Evolutionary conservation across 2,888 invertebrate genomes (phyloP), one percentile per base, ranked within the genome.

Genomic region (Dynastes grantii): DNA sequence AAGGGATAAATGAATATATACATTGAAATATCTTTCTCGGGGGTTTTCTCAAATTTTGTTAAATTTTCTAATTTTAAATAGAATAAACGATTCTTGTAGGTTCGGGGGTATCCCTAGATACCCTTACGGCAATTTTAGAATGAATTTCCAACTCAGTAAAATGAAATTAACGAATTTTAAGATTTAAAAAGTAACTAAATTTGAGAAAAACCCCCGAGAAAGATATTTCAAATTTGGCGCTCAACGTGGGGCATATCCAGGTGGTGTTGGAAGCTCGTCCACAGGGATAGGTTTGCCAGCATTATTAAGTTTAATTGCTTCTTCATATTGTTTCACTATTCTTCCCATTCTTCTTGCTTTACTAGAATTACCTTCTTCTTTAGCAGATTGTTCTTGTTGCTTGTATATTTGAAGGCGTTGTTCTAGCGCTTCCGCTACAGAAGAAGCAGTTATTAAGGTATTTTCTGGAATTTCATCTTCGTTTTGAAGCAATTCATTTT

Each of bases 301-400:
- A 81, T 94, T 93, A 85, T 95, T 91, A n/a, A 90, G 86, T 86
- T 94, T 94, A 40, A 98, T 93, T 0, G 98, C 97, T 83, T 96
- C 95, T 85, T 96, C 93, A 86, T 95, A 98, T 88, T 98, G 98
- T 89, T 98, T 98, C 51, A 96, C 95, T 83, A 98, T 97, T 70
- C 98, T 92, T 0, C 95, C 96, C 91, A 97, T 95, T 76, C 98
- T 91, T 77, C 98, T 91, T 0, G 94, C 96, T 89, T 98, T 98
- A 45, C 97, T 94, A 0, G 93, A 89, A 87, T 98, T 97, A 1
- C 93, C 94, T 84, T 95, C 94, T 76, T 92, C 92, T 87, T 95
- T 93, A 2, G 97, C 96, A 78, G 93, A 91, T 29, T 93, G 91
- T 88, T 95, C 94, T 87, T 94, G 92, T 85, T 93, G 91, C 88